Evolutionary conservation across 2,113 vertebrate genomes (phyloP), one percentile per base, ranked within the genome.

Genomic region (Semicossyphus pulcher): DNA sequence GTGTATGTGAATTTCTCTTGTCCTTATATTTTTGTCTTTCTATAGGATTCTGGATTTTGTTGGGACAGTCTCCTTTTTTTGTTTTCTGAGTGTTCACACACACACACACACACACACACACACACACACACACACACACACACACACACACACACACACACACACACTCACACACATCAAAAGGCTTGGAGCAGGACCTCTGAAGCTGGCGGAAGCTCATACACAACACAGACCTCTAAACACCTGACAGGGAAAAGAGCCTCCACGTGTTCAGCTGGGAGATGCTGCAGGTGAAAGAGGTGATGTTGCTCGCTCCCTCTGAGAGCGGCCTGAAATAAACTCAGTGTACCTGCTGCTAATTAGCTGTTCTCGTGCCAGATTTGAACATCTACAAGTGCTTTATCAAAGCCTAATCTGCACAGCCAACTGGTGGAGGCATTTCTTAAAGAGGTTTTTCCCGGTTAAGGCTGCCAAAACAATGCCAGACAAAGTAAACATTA

Each of bases 381-480:
- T 52, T 77, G 54, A 85, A 71, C 39, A 51, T 26, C 42, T 58
- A 70, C 64, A 72, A 72, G 45, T 51, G 37, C 45, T 69, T 79
- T 61, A 84, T 83, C 70, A 80, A 76, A 80, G 66, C 39, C 34
- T 65, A 65, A 61, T 66, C 63, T 75, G 45, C 8, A 63, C 20
- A 57, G 53, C 28, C 67, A 67, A 66, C 29, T 72, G 62, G 68
- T 34, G 29, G 32, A 31, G 39, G 42, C 26, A 51, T 29, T 56
- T n/a, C 16, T 66, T 51, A 3, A 42, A 51, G 59, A 28, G 52
- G 15, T 23, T 53, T 72, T 49, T 26, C 60, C 52, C 9, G n/a
- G 42, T 37, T 54, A 73, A 74, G 23, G 31, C 15, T 71, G 52
- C 62, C 9, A 63, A 52, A 76, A 72, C 62, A 66, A 45, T 48